A percentile compares a stretch with the other conserved stretches of the same genome.
phyloP scores from a whole-genome alignment of 2,888 invertebrate genomes.

The Drosophila meridionalis region DNA sequence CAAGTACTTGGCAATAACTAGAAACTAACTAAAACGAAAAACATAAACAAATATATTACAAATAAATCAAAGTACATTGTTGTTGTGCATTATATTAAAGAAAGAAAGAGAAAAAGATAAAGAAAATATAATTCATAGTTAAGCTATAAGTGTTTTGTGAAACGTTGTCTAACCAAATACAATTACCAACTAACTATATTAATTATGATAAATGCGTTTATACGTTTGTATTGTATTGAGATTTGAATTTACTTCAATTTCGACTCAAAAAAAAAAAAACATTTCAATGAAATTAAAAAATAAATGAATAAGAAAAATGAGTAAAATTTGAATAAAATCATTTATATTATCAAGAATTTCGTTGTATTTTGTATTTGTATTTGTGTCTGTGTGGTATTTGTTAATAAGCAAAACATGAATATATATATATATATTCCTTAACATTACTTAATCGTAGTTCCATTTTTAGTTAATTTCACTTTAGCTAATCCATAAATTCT shows the following conservation, averaged over 20 bases:
- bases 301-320: not conserved
- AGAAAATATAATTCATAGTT: constrained; percentile 23
- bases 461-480: constrained; percentile 19
- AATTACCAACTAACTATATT: constrained; percentile 65
- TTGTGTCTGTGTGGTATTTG: constrained; percentile 45
- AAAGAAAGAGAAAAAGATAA: not conserved
- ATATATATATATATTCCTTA: constrained; percentile 17
- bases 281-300: constrained; percentile 34
- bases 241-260: constrained; percentile 35
- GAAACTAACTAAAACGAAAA: constrained; percentile 32
- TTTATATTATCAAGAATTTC: constrained; percentile 53
- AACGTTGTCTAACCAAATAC: constrained; percentile 74
- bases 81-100: constrained; percentile 61
- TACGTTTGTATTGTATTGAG: constrained; percentile 69
- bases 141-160: constrained; percentile 75
- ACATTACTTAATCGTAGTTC: constrained; percentile 20
- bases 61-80: constrained; percentile 40
- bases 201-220: constrained; percentile 62
- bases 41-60: constrained; percentile 23
- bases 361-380: constrained; percentile 55
- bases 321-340: constrained; percentile 64
- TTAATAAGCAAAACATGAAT: constrained; percentile 10
- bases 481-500: constrained; percentile 6
- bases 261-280: not conserved
- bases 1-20: constrained; percentile 59